Percentiles rank a stretch among this genome's conserved stretches.
Conservation (phyloP, 2,797 vertebrate genomes). For the Intellagama lesueurii region DNA sequence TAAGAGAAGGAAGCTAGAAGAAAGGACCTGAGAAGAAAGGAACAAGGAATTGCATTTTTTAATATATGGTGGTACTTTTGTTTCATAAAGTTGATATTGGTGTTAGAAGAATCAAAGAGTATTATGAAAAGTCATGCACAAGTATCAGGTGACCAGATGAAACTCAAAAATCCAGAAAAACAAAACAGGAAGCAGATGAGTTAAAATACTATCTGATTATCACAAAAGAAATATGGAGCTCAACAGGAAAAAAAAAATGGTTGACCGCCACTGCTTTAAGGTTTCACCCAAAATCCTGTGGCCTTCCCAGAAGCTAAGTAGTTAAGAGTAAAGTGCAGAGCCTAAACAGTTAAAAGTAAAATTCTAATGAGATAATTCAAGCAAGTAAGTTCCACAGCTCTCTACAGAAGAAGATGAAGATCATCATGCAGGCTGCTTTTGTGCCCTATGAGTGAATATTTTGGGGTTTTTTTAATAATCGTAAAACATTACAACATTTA, state of each 20-base stretch:
- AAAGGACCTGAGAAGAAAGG: neutral
- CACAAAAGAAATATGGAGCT: too few species aligned
- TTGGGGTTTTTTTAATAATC: neutral
- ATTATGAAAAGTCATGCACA: neutral
- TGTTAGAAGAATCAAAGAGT: neutral
- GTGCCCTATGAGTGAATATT: neutral
- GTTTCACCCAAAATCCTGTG: neutral
- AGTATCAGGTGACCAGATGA: neutral
- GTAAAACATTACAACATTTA: slow-evolving; percentile 20
- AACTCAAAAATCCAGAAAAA: neutral
- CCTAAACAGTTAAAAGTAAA: neutral
- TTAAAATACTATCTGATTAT: neutral
- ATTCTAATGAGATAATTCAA: neutral
- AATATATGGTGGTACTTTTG: neutral
- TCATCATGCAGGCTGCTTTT: neutral
- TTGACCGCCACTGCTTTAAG: neutral
- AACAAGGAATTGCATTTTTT: neutral
- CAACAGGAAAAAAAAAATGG: too few species aligned
- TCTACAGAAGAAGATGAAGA: neutral
- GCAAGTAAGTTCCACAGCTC: neutral
- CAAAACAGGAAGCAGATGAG: neutral
- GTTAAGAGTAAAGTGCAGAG: neutral
- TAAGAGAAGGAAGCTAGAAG: neutral
- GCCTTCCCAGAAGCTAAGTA: neutral
- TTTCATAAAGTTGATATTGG: neutral